phyloP scores from a whole-genome alignment of 2,113 vertebrate genomes.

The Oncorhynchus tshawytscha region DNA sequence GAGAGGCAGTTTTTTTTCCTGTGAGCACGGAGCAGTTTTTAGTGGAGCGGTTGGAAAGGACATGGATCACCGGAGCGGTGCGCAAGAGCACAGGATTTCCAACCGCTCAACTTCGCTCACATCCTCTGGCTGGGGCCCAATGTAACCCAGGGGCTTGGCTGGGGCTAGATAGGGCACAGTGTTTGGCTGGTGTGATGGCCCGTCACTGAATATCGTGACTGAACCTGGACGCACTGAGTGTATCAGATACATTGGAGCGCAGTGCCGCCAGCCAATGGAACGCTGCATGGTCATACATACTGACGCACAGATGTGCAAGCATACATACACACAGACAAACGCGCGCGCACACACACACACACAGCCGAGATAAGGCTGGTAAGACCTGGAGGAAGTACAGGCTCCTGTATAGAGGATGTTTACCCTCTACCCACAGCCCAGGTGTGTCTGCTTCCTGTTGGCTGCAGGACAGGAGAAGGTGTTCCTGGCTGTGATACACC shows the following conservation, averaged over 20 bases:
- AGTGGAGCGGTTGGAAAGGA: too few species aligned
- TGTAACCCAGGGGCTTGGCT: constrained; percentile 37
- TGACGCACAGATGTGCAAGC: neutral
- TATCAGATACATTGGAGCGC: constrained; percentile 45
- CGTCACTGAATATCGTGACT: constrained; percentile 17
- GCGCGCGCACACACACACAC: neutral
- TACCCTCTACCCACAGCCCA: constrained; percentile 13
- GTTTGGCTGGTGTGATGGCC: constrained; percentile 44
- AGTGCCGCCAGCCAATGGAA: neutral
- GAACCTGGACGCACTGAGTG: neutral
- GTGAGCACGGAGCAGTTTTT: too few species aligned
- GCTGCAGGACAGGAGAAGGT: constrained; percentile 3
- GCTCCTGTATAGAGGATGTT: constrained; percentile 31
- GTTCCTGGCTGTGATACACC: constrained; percentile 8
- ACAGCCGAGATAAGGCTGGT: neutral
- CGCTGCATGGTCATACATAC: neutral
- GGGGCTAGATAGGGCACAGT: constrained; percentile 33
- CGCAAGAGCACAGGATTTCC: too few species aligned
- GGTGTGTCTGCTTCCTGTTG: constrained; percentile 30
- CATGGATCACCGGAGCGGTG: too few species aligned
- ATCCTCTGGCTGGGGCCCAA: too few species aligned
- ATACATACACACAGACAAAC: neutral
- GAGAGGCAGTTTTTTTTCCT: too few species aligned
- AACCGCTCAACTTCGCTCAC: too few species aligned
- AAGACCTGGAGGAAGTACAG: constrained; percentile 7